A percentile compares a stretch with the other conserved stretches of the same genome.
Evolutionary conservation across 1,140 invertebrate species (phyloP).

Genomic region (Aphis craccivora): DNA sequence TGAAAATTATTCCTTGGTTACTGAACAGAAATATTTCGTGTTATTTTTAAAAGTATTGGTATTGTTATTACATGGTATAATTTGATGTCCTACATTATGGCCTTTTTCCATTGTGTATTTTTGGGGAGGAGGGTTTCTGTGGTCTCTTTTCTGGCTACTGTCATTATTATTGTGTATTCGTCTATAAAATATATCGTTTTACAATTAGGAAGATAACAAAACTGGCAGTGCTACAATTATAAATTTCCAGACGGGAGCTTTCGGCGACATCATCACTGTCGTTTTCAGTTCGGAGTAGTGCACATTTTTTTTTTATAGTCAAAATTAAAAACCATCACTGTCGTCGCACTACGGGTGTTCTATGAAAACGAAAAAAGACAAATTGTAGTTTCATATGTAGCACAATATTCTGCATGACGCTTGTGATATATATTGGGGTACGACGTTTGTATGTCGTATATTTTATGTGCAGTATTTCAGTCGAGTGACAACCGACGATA

Average conservation of each 20-base stretch:
- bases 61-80: no score
- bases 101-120: no score
- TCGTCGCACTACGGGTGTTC: neutral
- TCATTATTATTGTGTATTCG: neutral
- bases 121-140: neutral
- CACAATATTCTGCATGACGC: neutral
- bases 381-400: neutral
- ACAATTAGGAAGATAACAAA: neutral
- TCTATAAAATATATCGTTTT: neutral
- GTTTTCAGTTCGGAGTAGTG: neutral
- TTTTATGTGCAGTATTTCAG: neutral
- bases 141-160: neutral
- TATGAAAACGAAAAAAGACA: neutral
- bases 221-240: neutral
- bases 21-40: no score
- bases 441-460: neutral
- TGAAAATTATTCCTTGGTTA: no score
- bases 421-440: neutral
- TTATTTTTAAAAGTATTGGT: no score
- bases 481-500: neutral
- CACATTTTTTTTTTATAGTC: neutral
- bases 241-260: neutral
- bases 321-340: neutral
- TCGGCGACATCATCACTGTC: neutral
- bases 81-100: no score